Evolutionary conservation across 2,888 invertebrate species (phyloP).

Genomic region (Pycnomerus fuliginosus): DNA sequence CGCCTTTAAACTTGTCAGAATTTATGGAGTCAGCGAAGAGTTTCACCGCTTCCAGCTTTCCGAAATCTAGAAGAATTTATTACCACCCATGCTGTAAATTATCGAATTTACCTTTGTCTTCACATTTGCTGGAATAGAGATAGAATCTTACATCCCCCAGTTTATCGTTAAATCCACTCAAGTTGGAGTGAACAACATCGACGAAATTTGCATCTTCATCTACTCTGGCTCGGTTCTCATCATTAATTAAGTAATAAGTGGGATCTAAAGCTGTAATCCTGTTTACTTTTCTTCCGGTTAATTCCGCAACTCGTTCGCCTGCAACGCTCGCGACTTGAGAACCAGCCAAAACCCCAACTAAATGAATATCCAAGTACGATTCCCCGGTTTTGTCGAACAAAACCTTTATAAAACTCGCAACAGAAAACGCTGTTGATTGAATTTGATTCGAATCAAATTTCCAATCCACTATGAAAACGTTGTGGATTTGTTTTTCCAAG

Average conservation of each 20-base stretch:
- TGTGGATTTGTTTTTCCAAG: conserved; percentile 24
- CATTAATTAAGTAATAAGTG: conserved; percentile 22
- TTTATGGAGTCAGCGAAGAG: conserved; percentile 29
- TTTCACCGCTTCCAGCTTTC: conserved; percentile 12
- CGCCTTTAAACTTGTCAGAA: conserved; percentile 27
- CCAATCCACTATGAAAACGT: conserved; percentile 27
- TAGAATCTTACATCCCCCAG: conserved; percentile 30
- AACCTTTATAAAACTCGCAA: conserved; percentile 26
- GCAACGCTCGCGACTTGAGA: conserved; percentile 20
- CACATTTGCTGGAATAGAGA: conserved; percentile 19
- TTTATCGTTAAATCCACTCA: too few relatives aligned
- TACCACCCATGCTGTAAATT: conserved; percentile 2
- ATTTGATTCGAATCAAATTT: conserved; percentile 9
- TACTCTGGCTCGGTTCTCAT: conserved; percentile 11
- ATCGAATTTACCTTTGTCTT: conserved; percentile 8
- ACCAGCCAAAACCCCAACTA: conserved; percentile 26
- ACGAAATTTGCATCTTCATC: conserved; percentile 26
- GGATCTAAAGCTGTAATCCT: conserved; percentile 31
- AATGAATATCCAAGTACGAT: conserved; percentile 29
- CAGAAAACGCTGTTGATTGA: conserved; percentile 12
- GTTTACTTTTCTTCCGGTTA: conserved; percentile 26
- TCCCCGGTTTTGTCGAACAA: conserved; percentile 28
- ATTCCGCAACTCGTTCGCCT: conserved; percentile 16
- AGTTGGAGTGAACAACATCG: conserved; percentile 28
- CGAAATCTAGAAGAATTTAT: conserved; percentile 23